Percentiles rank a stretch among this genome's conserved stretches.
Conservation (phyloP, 1,140 invertebrate species). For the Yoshiicerus persimilis region DNA sequence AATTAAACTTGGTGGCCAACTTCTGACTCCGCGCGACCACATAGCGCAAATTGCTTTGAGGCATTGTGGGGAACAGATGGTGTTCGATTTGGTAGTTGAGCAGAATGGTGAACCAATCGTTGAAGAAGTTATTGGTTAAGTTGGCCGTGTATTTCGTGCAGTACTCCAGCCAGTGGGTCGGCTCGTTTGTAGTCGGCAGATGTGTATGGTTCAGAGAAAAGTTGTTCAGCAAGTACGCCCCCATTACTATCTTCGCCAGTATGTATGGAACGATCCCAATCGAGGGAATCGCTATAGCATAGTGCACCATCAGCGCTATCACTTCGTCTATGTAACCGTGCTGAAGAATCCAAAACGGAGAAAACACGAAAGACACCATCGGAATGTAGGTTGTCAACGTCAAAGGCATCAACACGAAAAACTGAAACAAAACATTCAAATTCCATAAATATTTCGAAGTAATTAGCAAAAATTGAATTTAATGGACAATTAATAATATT, state of each 20-base stretch:
- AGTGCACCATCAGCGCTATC: slow-evolving; percentile 23
- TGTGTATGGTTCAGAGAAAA: slow-evolving; percentile 41
- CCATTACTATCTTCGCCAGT: background rate
- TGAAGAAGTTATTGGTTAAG: background rate
- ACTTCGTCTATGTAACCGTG: background rate
- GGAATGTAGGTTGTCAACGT: background rate
- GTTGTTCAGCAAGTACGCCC: slow-evolving; percentile 31
- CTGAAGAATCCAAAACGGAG: slow-evolving; percentile 26
- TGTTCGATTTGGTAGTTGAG: slow-evolving; percentile 39
- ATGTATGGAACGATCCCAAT: slow-evolving; percentile 28
- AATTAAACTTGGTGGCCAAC: background rate
- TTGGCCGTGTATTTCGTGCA: slow-evolving; percentile 31
- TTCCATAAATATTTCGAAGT: too few species aligned
- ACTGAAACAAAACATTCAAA: too few species aligned
- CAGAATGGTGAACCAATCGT: slow-evolving; percentile 11
- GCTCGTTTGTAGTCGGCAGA: slow-evolving; percentile 28
- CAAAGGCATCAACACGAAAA: background rate
- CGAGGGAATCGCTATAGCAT: background rate
- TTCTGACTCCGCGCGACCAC: background rate
- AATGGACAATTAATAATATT: too few species aligned
- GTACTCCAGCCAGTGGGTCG: slow-evolving; percentile 40
- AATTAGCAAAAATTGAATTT: too few species aligned
- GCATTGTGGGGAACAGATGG: slow-evolving; percentile 39
- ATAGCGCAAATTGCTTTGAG: background rate
- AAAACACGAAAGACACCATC: slow-evolving; percentile 26